These are phyloP conservation scores for Holothuria scabra DNA, from an alignment of 53 echinoderm and acorn worm species.

Conservation along the genomic window DNA sequence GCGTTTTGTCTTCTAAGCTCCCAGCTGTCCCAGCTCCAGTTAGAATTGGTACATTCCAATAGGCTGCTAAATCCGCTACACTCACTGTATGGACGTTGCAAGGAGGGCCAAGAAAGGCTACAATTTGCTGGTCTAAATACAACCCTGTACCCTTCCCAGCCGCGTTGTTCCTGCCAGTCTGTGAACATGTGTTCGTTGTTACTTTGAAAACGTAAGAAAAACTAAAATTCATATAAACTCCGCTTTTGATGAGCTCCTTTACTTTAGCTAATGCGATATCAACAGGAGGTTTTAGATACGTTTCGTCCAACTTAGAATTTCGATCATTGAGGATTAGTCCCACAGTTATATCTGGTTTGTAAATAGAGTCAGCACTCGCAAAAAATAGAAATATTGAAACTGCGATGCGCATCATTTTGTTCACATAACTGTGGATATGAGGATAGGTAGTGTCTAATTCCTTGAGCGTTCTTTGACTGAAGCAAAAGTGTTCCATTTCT, in stretches of 20 bases:
- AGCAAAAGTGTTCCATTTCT: too few species aligned
- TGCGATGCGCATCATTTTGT: too few species aligned
- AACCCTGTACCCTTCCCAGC: constrained; percentile 24
- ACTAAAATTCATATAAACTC: neutral
- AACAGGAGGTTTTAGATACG: neutral
- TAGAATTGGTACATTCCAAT: constrained; percentile 70
- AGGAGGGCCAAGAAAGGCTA: constrained; percentile 61
- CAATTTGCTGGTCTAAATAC: neutral
- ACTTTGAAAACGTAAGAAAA: neutral
- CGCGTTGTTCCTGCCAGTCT: constrained; percentile 24
- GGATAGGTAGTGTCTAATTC: too few species aligned
- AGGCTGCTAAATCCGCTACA: constrained; percentile 60
- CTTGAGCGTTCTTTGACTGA: too few species aligned
- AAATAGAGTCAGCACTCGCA: too few species aligned
- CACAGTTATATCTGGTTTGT: neutral
- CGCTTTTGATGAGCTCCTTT: neutral
- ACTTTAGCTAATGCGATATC: neutral
- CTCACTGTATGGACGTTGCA: constrained; percentile 40
- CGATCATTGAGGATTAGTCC: neutral
- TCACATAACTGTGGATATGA: too few species aligned
- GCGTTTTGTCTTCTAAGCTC: constrained; percentile 38
- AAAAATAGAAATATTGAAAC: too few species aligned
- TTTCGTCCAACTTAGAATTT: neutral
- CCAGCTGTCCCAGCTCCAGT: constrained; percentile 45
- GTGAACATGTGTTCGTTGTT: neutral